Percentiles rank a stretch among this genome's conserved stretches.
phyloP scores from a whole-genome alignment of 2,888 invertebrate species.

The Tigriopus californicus region DNA sequence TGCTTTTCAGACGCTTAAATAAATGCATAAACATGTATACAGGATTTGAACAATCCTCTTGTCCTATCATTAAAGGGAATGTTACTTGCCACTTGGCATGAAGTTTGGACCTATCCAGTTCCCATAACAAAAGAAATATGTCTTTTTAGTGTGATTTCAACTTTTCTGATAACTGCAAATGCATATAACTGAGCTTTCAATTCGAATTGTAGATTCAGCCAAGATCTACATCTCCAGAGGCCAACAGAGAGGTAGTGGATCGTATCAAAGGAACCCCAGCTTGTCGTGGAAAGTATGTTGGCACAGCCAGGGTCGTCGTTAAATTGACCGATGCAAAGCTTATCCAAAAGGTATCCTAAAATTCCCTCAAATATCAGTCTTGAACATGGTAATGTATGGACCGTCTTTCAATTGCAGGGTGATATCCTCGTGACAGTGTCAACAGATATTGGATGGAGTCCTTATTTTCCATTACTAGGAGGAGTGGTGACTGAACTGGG shows the following conservation, averaged over 20 bases:
- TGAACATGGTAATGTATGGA: no score
- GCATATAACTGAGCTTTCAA: no score
- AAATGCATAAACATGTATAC: no score
- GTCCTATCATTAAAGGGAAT: no score
- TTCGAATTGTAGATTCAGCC: no score
- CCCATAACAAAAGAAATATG: background rate
- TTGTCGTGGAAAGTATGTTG: constrained; percentile 45
- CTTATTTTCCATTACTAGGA: constrained; percentile 56
- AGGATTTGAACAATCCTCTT: no score
- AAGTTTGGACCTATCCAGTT: no score
- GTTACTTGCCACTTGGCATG: no score
- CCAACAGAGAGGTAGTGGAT: background rate
- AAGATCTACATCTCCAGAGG: no score
- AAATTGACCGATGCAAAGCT: constrained; percentile 41
- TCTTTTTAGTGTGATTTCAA: background rate
- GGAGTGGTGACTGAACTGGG: constrained; percentile 66
- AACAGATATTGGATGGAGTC: constrained; percentile 68
- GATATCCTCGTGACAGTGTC: constrained; percentile 55
- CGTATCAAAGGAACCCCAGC: constrained; percentile 43
- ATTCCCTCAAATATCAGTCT: no score
- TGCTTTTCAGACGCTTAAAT: no score
- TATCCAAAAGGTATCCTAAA: constrained; percentile 27
- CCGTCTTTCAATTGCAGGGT: constrained; percentile 31
- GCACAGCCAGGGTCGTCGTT: constrained; percentile 49
- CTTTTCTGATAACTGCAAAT: background rate